phyloP scores from a whole-genome alignment of 2,888 invertebrate genomes.

The Ametastegia equiseti region DNA sequence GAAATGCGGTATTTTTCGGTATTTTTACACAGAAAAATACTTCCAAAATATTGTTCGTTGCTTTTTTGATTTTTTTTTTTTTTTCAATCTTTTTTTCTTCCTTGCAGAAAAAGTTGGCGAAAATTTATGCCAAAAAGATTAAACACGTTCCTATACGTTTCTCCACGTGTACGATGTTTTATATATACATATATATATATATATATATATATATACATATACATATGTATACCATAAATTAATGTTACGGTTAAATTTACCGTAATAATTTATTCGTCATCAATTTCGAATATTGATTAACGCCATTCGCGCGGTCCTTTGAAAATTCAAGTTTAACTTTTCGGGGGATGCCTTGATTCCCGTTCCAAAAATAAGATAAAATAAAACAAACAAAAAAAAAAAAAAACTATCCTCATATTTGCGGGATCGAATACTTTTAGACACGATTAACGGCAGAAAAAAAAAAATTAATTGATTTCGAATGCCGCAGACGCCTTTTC shows the following conservation, averaged over 20 bases:
- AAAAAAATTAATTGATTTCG: not conserved
- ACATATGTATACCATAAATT: slow-evolving; percentile 5
- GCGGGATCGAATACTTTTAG: not conserved
- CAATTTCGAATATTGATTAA: not conserved
- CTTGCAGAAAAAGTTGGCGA: no score
- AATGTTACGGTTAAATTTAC: slow-evolving; percentile 15
- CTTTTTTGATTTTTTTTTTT: no score
- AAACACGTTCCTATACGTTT: no score
- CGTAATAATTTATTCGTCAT: not conserved
- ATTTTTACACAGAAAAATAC: no score
- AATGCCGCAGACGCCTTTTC: not conserved
- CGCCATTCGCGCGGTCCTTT: not conserved
- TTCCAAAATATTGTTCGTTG: no score
- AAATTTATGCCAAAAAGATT: no score
- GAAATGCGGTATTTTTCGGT: no score
- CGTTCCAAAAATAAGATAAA: not conserved
- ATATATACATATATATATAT: not conserved
- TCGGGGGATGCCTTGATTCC: not conserved
- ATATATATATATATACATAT: not conserved
- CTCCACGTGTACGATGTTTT: no score
- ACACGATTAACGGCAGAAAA: not conserved
- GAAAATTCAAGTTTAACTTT: not conserved
- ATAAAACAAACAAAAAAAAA: not conserved
- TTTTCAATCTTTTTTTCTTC: no score
- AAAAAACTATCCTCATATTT: not conserved